Base-by-base conservation (phyloP, 1,140 invertebrate species). In the Listronotus bonariensis region DNA sequence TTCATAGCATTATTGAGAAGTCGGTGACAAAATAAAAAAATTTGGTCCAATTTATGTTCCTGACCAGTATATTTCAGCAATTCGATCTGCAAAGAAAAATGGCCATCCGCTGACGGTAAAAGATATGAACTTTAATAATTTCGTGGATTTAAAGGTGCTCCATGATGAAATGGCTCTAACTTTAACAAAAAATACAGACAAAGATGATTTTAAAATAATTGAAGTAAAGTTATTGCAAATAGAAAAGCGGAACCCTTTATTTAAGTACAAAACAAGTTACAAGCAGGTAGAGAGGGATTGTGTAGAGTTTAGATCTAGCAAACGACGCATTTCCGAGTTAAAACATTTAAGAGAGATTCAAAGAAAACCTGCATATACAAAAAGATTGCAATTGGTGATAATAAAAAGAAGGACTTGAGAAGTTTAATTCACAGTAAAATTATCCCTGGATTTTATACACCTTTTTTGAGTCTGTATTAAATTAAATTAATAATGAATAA, bases 1-100 rank as follows among this genome's bases (percentile, higher is more conserved):
- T 77, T 20, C 78, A 79, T 52, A 72, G 73, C 32, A 34, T 34
- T 6, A 80, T 79, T 14, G 77, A 78, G 59, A 77, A 72, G 49
- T 62, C 66, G 55, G 63, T 74, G 43, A 76, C 70, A 74, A 68
- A 9, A 63, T 70, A 61, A 65, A 68, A 20, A 65, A 46, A 46
- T 59, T 55, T 1, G 72, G 73, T 10, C 64, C 73, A 43, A 77
- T 79, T 49, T 78, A 76, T 65, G 58, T 68, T 0, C 72, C n/a
- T n/a, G n/a, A 73, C 34, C 71, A 73, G 57, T 76, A 72, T 54
- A 48, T 71, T 14, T 65, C 74, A 40, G 6, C 71, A 73, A 60
- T 76, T 70, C 53, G 52, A 70, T 14, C 62, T 73, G 36, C n/a
- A 76, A 76, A 77, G 68, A 54, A 60, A 42, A 57, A 57, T 12